Percentiles rank a stretch among this genome's conserved stretches.
Evolutionary conservation across 2,113 vertebrate species (phyloP).

Genomic region (Phaethornis superciliosus): DNA sequence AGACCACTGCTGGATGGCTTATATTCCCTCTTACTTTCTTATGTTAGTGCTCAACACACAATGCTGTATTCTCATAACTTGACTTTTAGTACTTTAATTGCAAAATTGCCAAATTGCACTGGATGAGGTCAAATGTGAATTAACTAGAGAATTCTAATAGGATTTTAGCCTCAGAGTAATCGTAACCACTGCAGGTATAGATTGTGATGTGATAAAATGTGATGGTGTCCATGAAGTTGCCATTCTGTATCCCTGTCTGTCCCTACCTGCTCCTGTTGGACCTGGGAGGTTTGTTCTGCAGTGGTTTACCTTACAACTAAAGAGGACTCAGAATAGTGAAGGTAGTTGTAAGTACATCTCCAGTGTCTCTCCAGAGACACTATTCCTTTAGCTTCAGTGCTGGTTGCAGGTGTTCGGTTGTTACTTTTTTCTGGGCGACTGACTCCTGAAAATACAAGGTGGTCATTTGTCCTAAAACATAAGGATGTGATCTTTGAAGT

Average conservation of each 20-base stretch:
- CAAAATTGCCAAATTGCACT: not conserved
- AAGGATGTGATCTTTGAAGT: not conserved
- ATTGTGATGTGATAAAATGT: not conserved
- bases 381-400: not conserved
- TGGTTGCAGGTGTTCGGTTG: not conserved
- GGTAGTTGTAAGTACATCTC: not conserved
- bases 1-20: not conserved
- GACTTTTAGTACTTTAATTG: not conserved
- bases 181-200: not conserved
- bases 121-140: not conserved
- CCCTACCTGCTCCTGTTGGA: not conserved
- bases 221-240: not conserved
- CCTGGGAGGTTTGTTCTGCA: not conserved
- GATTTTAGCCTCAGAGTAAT: not conserved
- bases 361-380: not conserved
- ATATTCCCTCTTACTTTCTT: not conserved
- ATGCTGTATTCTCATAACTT: not conserved
- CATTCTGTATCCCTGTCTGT: not conserved
- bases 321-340: not conserved
- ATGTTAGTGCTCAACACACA: not conserved
- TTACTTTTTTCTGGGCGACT: not conserved
- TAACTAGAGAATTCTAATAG: not conserved
- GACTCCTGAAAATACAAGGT: not conserved
- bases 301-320: not conserved
- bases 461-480: not conserved